Base-by-base conservation (phyloP, 2,888 invertebrate genomes). In the Tetragonula carbonaria region DNA sequence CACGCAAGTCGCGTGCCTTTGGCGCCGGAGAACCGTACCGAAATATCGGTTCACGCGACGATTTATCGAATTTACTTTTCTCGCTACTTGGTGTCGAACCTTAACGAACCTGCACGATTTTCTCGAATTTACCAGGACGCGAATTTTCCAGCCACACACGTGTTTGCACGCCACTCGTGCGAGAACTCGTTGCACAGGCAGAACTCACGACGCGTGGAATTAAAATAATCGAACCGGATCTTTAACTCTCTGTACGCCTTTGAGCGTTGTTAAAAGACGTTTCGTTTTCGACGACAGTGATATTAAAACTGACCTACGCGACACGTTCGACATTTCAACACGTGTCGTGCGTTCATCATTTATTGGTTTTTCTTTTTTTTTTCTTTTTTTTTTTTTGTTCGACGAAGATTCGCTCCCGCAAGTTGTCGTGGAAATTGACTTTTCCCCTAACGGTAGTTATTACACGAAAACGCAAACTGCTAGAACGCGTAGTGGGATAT, bases 1-100 rank as follows among this genome's bases (percentile, higher is more conserved):
- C 80, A 83, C 80, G 83, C 73, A 68, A 77, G 28, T 80, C 83
- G 57, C 76, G 51, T 63, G 18, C 63, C 70, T 73, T 50, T 65
- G 38, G 8, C 67, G n/a, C 51, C 21, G 13, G 65, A 38, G 14
- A 45, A 23, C 13, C 53, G 71, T 66, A n/a, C 33, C 1, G 55
- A n/a, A 59, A 18, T 62, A 65, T 78, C 50, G 28, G 65, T 33
- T 51, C 28, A 16, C 33, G 45, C 63, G 50, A 23, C 45, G 65
- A 80, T 76, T 66, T 51, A 11, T 50, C 33, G 4, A 21, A 11
- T 45, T 45, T 45, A 4, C 18, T 62, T 73, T 62, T 4, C 11
- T 51, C 51, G 0, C 38, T 3, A 6, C n/a, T 45, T 6, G n/a
- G 3, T 21, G 38, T 0, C 13, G n/a, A 45, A 8, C 45, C 11